These are phyloP conservation scores for Oopsacas minuta DNA, from an alignment of 37 sponge, comb jelly and placozoan genomes.

Conservation along the genomic window DNA sequence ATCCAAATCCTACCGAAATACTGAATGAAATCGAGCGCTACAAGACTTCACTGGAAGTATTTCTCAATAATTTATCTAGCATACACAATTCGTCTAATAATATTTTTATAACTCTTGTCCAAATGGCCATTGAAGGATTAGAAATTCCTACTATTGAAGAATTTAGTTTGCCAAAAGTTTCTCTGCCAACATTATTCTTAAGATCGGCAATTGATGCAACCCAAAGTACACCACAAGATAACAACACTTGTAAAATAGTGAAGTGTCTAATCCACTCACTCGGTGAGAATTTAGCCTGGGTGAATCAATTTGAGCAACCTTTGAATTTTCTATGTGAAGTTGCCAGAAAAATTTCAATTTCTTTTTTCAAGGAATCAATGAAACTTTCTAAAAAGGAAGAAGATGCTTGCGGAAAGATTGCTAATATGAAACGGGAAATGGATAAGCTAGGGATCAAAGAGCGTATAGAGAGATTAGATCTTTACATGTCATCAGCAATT, in stretches of 20 bases:
- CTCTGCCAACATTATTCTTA: neutral
- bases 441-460: neutral
- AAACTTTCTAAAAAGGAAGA: neutral
- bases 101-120: neutral
- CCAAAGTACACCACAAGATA: neutral
- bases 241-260: neutral
- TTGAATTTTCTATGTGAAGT: neutral
- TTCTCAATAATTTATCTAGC: neutral
- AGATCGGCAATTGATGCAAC: neutral
- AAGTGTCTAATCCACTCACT: neutral
- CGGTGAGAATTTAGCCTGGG: neutral
- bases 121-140: neutral
- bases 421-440: neutral
- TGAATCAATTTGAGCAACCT: neutral
- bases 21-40: neutral
- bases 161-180: neutral
- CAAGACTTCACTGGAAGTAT: neutral
- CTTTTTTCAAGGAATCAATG: neutral
- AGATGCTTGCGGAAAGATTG: neutral
- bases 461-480: neutral
- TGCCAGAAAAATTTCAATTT: neutral
- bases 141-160: neutral
- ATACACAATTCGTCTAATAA: neutral
- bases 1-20: neutral
- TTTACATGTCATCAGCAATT: neutral